Base-by-base conservation (phyloP, 2,113 vertebrate species). In the Odontophorus gujanensis region DNA sequence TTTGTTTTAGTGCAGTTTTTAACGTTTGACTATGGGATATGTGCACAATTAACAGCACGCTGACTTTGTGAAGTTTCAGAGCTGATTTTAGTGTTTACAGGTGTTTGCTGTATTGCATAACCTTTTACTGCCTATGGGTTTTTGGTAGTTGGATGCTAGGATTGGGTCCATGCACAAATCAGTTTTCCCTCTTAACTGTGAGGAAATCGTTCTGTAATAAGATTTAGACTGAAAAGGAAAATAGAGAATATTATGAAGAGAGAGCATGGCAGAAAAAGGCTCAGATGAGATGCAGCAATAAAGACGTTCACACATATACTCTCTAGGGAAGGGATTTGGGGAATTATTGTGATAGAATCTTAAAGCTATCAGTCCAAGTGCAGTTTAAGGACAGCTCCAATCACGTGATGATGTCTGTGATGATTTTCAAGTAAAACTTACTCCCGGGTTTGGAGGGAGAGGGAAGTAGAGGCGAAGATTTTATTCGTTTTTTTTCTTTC, bases 311-410 rank as follows among this genome's bases (percentile, higher is more conserved):
- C 81, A 43, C 78, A 20, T 61, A 43, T 5, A 16, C 59, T 87
- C 67, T 91, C 67, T 87, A 93, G 89, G 71, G 92, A 82, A 71
- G 74, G 81, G 74, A 87, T 74, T 74, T 85, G 32, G 75, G 77
- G 67, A 93, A 89, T 88, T 94, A 91, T 25, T 69, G 66, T 92
- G 69, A 45, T 14, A 28, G 89, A 69, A 84, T 92, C 81, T 77
- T 91, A 67, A 80, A 87, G 74, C 74, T 81, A 4, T 66, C 36
- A 85, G 89, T 79, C 62, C 55, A 89, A 89, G 84, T n/a, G 38
- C 48, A 91, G 20, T 87, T 84, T 85, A 50, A 58, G 81, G n/a
- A 48, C 57, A 79, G 87, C 9, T 62, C 62, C 7, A 4, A 21
- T 90, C 36, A 40, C 5, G 40, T 40, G 40, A 13, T 40, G 40